Conservation (phyloP, 1,140 invertebrate genomes). For the Coptotermes formosanus region DNA sequence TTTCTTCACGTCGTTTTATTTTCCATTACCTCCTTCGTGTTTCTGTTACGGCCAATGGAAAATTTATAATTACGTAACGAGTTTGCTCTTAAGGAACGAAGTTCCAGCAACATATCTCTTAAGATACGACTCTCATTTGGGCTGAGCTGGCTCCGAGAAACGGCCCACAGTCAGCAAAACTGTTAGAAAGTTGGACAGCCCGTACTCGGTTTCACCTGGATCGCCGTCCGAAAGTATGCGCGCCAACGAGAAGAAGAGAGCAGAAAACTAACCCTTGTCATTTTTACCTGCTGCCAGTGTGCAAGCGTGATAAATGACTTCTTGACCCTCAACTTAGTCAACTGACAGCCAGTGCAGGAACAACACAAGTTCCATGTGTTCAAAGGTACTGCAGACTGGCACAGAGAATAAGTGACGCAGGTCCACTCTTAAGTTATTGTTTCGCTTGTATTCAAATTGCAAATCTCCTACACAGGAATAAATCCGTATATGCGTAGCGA, state of each 20-base stretch:
- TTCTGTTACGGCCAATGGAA: too few relatives aligned
- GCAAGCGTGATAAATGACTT: slow-evolving; percentile 2
- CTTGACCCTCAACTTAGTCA: slow-evolving; percentile 5
- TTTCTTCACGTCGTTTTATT: too few relatives aligned
- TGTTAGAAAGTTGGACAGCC: not conserved
- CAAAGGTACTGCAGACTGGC: not conserved
- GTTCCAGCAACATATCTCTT: too few relatives aligned
- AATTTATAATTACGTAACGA: too few relatives aligned
- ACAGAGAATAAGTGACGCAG: not conserved
- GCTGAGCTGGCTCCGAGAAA: too few relatives aligned
- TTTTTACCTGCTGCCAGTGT: slow-evolving; percentile 10
- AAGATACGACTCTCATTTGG: too few relatives aligned
- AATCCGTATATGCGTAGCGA: too few relatives aligned
- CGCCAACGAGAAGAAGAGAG: not conserved
- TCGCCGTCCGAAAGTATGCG: not conserved
- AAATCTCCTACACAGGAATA: too few relatives aligned
- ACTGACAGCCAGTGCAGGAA: not conserved
- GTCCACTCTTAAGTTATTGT: not conserved
- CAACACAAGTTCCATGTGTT: not conserved
- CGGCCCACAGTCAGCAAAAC: too few relatives aligned
- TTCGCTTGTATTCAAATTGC: too few relatives aligned
- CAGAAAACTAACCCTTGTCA: slow-evolving; percentile 11
- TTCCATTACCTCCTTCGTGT: too few relatives aligned
- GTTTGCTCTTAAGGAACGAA: too few relatives aligned
- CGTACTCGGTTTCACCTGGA: not conserved